Evolutionary conservation across 2,113 vertebrate species (phyloP).

Genomic region (Pangasianodon hypophthalmus): DNA sequence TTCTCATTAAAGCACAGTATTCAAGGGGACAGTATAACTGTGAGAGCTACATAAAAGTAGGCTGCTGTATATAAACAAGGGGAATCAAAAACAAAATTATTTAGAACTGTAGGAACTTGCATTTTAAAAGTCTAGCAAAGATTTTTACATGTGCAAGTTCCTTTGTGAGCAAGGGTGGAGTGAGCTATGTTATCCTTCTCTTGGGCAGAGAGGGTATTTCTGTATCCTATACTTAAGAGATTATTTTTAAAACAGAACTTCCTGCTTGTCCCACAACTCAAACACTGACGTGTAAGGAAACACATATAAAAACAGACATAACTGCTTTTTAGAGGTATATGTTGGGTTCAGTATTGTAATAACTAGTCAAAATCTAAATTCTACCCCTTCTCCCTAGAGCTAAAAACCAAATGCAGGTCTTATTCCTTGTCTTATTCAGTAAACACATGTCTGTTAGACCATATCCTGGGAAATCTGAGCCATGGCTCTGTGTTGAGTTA

Average conservation of each 20-base stretch:
- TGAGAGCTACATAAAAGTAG: neutral
- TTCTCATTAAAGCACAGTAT: neutral
- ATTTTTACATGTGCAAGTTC: conserved; percentile 33
- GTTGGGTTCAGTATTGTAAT: neutral
- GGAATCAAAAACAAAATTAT: neutral
- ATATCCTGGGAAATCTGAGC: conserved; percentile 26
- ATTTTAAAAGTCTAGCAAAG: too few relatives aligned
- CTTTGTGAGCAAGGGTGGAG: conserved; percentile 32
- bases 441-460: neutral
- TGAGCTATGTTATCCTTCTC: conserved; percentile 25
- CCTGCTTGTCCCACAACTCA: conserved; percentile 8
- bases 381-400: too few relatives aligned
- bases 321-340: neutral
- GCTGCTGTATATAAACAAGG: neutral
- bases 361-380: neutral
- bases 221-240: conserved; percentile 42
- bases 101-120: neutral
- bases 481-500: conserved; percentile 6
- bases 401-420: neutral
- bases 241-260: conserved; percentile 46
- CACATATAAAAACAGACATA: neutral
- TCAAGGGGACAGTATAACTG: neutral
- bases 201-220: conserved; percentile 28
- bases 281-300: conserved; percentile 1
- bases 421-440: neutral